Evolutionary conservation across 2,797 vertebrate genomes (phyloP).

Genomic region (Catamblyrhynchus diadema): DNA sequence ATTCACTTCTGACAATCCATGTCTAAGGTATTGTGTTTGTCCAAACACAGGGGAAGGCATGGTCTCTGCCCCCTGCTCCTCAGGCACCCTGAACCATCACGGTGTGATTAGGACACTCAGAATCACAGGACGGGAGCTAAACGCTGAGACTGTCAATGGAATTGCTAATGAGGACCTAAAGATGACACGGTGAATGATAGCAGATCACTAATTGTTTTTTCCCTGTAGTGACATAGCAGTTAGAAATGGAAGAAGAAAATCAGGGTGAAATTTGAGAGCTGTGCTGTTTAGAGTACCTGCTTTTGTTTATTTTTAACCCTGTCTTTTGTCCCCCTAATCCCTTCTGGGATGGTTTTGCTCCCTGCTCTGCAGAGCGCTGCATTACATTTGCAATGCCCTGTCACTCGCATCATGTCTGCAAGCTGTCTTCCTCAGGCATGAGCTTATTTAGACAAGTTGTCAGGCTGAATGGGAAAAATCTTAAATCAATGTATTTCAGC

Average conservation of each 20-base stretch:
- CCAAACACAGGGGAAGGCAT: not conserved
- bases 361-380: not conserved
- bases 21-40: not conserved
- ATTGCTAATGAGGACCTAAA: conserved; percentile 47
- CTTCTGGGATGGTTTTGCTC: not conserved
- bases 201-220: conserved; percentile 46
- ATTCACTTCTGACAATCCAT: not conserved
- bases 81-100: not conserved
- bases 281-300: not conserved
- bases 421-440: conserved; percentile 68
- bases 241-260: conserved; percentile 29
- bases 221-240: conserved; percentile 31
- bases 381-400: conserved; percentile 61
- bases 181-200: conserved; percentile 9
- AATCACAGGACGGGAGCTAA: not conserved
- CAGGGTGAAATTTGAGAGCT: conserved; percentile 10
- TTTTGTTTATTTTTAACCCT: conserved; percentile 53
- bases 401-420: conserved; percentile 58
- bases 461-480: conserved; percentile 68
- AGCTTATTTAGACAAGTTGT: conserved; percentile 75
- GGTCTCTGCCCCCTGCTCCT: not conserved
- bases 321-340: not conserved
- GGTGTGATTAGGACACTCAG: not conserved
- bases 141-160: not conserved
- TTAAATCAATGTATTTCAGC: conserved; percentile 74